Evolutionary conservation across 2,113 vertebrate genomes (phyloP), one percentile per base, ranked within the genome.

Genomic region (Ibidorhyncha struthersii): DNA sequence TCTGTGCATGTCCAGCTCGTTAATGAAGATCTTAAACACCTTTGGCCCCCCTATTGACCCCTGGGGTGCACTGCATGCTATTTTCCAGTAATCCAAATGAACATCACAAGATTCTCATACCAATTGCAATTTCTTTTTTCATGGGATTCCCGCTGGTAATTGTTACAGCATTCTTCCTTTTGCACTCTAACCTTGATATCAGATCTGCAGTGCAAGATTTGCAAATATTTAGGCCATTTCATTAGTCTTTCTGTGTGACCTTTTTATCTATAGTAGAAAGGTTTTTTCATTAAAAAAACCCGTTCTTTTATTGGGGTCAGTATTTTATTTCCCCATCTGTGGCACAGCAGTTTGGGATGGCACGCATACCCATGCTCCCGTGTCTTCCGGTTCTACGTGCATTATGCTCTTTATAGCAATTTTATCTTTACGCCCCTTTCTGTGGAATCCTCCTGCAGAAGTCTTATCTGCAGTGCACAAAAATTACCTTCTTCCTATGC

Each of bases 1-100:
- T 4, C 36, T 15, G 34, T 4, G 77, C 4, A 0, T 4, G 38
- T 17, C 63, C 84, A 4, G 58, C 67, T 38, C 32, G 0, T 3
- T 10, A 8, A 4, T 1, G 56, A n/a, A 20, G 56, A 47, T 29
- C 41, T 19, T 12, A 3, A 13, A 4, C 34, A 1, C 41, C 15
- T 0, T 2, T 50, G n/a, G 62, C 80, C 82, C 36, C 11, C 0
- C 55, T 4, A 0, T 2, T 49, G 50, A 13, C 38, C 61, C 34
- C 18, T 3, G 5, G 47, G 16, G 2, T 23, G 36, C 22, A 4
- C 86, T 4, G 17, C 30, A 0, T 7, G 2, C 36, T 19, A 2
- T 2, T 72, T 40, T 55, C 16, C 81, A 19, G 89, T 80, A 30
- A 9, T 20, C 25, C 74, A 22, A 29, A 2, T 4, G 22, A 16